Evolutionary conservation across 2,888 invertebrate species (phyloP), one percentile per base, ranked within the genome.

Genomic region (Mechanitis mazaeus): DNA sequence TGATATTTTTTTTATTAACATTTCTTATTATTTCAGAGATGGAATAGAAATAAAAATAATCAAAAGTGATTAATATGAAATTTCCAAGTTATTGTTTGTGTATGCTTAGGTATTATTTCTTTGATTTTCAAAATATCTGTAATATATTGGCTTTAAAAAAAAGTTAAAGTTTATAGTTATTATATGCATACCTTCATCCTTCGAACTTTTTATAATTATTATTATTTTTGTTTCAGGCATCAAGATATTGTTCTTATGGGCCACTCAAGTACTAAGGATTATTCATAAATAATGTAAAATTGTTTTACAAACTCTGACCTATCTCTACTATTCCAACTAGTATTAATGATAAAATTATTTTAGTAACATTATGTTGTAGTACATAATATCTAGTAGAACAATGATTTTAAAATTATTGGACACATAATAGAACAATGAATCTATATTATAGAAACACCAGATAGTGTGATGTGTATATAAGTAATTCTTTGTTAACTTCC

Each of bases 21-120:
- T 42, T 63, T 61, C 71, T 73, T 75, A 42, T 68, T 69, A 75
- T 87, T 87, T 79, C 87, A 87, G 87, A 71, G 68, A 83, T 76
- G 89, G 89, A 72, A 83, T 87, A 75, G 72, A 81, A 64, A 68
- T 88, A 68, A 69, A 75, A 78, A 85, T 88, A 76, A 79, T 85
- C 69, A 84, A 78, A 77, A 72, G 71, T 73, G 79, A 85, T 58
- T 68, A 65, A 68, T n/a, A 35, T 56, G 59, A 58, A 53, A 35
- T 53, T 54, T 54, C 11, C 54, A 60, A 64, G 58, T 66, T 64
- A 42, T 11, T 57, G 33, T 57, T 53, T 57, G 20, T 56, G 53
- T 46, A n/a, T 31, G 31, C 50, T 60, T 68, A 68, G 68, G 68
- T 68, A 68, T 61, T 64, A 45, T 60, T 33, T 47, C 60, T 62